Percentiles rank a stretch among this genome's conserved stretches.
Evolutionary conservation across 2,797 vertebrate genomes (phyloP).

Genomic region (Limosa lapponica): DNA sequence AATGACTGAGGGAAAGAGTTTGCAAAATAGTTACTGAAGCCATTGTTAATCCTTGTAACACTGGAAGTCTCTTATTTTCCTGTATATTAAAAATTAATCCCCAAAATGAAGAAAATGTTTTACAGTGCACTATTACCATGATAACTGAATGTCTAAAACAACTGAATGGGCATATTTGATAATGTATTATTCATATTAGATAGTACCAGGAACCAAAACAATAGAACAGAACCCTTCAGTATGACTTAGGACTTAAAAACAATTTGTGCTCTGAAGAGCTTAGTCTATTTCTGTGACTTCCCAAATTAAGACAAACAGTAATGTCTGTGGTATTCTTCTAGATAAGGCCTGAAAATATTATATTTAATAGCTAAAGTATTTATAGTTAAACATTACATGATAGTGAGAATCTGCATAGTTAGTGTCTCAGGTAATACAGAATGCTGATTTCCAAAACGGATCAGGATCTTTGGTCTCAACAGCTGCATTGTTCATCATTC

Average conservation of each 20-base stretch:
- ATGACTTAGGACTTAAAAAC: neutral
- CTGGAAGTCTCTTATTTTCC: neutral
- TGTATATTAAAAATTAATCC: neutral
- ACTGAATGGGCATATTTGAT: neutral
- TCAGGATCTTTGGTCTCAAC: neutral
- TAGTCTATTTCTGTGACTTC: neutral
- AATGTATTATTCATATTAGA: neutral
- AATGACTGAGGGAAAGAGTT: neutral
- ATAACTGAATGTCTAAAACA: neutral
- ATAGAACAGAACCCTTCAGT: neutral
- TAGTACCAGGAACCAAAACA: neutral
- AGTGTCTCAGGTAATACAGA: neutral
- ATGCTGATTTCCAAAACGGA: neutral
- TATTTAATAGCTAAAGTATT: neutral
- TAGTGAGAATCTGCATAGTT: neutral
- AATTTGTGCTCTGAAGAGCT: neutral
- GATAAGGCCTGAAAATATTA: neutral
- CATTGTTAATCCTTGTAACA: neutral
- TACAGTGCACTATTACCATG: neutral
- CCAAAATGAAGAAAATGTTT: neutral
- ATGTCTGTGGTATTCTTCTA: neutral
- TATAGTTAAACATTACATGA: neutral
- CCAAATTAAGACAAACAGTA: neutral
- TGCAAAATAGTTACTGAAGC: neutral
- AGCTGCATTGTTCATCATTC: neutral